A percentile compares a stretch with the other conserved stretches of the same genome.
phyloP scores from a whole-genome alignment of 2,113 vertebrate species.

The Bombycilla garrulus region DNA sequence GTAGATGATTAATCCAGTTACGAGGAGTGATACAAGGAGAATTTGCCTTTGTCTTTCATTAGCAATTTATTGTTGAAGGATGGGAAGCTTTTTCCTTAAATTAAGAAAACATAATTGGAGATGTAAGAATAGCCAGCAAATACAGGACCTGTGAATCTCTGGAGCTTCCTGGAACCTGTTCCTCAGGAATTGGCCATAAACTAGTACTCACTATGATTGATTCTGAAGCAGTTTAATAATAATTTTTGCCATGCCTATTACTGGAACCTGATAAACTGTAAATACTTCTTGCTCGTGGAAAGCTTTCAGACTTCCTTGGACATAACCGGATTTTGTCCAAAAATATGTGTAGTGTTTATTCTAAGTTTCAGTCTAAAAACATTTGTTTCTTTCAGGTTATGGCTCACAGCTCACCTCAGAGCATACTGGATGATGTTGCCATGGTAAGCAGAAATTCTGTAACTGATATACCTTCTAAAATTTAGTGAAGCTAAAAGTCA shows the following conservation, averaged over 20 bases:
- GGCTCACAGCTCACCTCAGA: conserved; percentile 96
- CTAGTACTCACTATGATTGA: background rate
- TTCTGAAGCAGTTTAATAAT: background rate
- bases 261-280: background rate
- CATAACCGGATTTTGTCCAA: background rate
- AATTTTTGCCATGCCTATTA: background rate
- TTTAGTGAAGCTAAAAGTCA: background rate
- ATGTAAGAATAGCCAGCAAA: background rate
- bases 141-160: background rate
- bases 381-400: conserved; percentile 84
- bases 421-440: conserved; percentile 97
- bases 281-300: background rate
- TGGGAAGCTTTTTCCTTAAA: background rate
- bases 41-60: background rate
- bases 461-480: background rate
- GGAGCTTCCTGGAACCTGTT: background rate
- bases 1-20: background rate
- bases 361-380: background rate
- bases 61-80: background rate
- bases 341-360: background rate
- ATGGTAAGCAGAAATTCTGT: conserved; percentile 85
- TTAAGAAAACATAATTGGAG: background rate
- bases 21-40: background rate
- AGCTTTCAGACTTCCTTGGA: background rate
- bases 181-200: background rate